Base-by-base conservation (phyloP, 2,888 invertebrate genomes). In the Macrophya alboannulata region DNA sequence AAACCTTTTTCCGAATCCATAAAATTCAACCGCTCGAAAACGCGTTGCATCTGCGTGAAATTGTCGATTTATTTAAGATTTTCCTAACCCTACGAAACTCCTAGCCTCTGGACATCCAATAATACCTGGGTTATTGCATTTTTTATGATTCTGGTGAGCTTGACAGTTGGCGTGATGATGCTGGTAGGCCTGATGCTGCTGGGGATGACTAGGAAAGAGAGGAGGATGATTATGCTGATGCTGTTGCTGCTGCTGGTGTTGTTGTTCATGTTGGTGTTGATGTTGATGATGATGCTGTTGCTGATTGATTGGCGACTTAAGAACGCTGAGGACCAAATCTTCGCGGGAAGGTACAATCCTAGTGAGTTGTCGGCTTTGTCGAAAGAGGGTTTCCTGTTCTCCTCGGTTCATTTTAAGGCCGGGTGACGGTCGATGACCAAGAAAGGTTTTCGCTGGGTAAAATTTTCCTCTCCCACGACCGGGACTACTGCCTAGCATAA, bases 301-400 rank as follows among this genome's bases (percentile, higher is more conserved):
- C 84, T 91, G 92, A 71, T 88, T 90, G 21, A 95, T 93, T 12
- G 95, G 96, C 85, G 95, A 95, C 90, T 95, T 95, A 85, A 95
- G 94, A 62, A 96, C 95, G 89, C 95, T 95, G 86, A 96, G 93
- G 74, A 95, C 95, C 88, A 96, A 92, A 91, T 95, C 95, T 89
- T 95, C 95, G 85, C 91, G 89, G 79, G 92, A 88, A 21, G 92
- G 90, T 85, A 90, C 90, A 87, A 92, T 90, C 85, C 90, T 88
- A 84, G 91, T 95, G 86, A 96, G 93, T 91, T 95, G 95, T 88
- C 95, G 94, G 89, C 95, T 95, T 91, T 95, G 95, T 89, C 96
- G 94, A 91, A 95, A 96, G 89, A 96, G 93, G 89, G 94, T 95
- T 91, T 95, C 95, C 93, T 96, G 95, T 91, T 96, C 96, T 87